A percentile compares a stretch with the other conserved stretches of the same genome.
These are phyloP conservation scores for Eulacestoma nigropectus DNA, from an alignment of 2,113 vertebrate species.

Conservation along the genomic window DNA sequence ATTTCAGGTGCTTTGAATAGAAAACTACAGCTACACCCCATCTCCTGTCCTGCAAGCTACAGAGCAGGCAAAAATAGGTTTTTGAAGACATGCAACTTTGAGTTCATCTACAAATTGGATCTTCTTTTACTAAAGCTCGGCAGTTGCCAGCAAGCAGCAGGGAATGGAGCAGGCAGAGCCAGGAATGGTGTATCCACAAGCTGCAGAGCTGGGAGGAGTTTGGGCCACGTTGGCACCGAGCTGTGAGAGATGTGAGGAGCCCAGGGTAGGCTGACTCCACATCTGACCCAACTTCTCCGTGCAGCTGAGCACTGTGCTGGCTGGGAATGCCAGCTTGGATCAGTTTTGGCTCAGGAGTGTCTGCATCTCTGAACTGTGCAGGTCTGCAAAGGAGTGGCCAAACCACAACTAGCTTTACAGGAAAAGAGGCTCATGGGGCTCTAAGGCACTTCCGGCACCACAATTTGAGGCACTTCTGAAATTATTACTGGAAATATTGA, in stretches of 20 bases:
- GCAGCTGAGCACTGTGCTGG: neutral
- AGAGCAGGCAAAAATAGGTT: neutral
- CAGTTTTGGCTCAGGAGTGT: neutral
- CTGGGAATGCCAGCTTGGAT: neutral
- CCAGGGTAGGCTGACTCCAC: neutral
- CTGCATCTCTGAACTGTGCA: neutral
- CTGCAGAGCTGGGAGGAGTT: neutral
- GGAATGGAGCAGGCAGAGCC: neutral
- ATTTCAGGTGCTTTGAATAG: neutral
- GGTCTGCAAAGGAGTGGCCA: neutral
- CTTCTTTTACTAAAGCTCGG: neutral
- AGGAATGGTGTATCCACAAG: accelerated
- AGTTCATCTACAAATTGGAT: neutral
- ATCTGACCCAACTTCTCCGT: neutral
- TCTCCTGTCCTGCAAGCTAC: neutral
- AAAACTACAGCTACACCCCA: neutral
- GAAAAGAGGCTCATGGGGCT: neutral
- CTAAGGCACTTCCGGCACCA: neutral
- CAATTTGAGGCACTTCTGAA: neutral
- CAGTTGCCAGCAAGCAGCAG: neutral
- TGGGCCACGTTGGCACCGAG: accelerated
- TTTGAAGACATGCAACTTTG: neutral
- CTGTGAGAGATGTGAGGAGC: neutral
- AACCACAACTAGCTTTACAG: neutral
- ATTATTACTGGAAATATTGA: neutral